Evolutionary conservation across 2,797 vertebrate genomes (phyloP), one percentile per base, ranked within the genome.

Genomic region (Cynodonichthys magdalenae): DNA sequence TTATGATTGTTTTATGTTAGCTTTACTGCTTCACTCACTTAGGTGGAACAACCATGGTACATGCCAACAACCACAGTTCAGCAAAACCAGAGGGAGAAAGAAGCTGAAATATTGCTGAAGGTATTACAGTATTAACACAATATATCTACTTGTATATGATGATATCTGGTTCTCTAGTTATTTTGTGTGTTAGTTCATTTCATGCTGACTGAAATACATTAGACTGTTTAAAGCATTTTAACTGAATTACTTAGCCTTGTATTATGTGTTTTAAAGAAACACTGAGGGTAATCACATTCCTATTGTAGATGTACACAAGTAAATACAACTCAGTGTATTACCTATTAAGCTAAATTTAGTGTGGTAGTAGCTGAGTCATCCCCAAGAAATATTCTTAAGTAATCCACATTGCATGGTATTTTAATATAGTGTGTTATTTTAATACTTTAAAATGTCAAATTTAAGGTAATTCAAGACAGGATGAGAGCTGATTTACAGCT

Each of bases 401-500:
- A 39, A 11, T 39, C 3, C 36, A 14, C 11, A 39, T 14, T 39
- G 36, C 4, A 4, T 39, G 10, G 14, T 10, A 12, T 11, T 39
- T 12, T 39, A 12, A 39, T 4, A 4, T 12, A 39, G 12, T 39
- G 12, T 39, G 10, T 3, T 39, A 12, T 39, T 39, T 39, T 14
- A 39, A 2, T 39, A 10, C 12, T 11, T 12, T 12, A 39, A 36
- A 12, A 39, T 39, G 10, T 34, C 31, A 34, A 8, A 31, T 8
- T 34, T 7, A 52, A 52, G 50, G 50, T 18, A 11, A 52, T n/a
- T 10, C 44, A 18, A 18, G n/a, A 18, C 44, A 46, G n/a, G 17
- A 41, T 15, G 1, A 79, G 18, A 57, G 77, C 79, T 2, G 56
- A 81, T 41, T 51, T 89, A 47, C 63, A 62, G 53, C 42, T 61